phyloP scores from a whole-genome alignment of 2,888 invertebrate species.

The Acanthosoma haemorrhoidale region DNA sequence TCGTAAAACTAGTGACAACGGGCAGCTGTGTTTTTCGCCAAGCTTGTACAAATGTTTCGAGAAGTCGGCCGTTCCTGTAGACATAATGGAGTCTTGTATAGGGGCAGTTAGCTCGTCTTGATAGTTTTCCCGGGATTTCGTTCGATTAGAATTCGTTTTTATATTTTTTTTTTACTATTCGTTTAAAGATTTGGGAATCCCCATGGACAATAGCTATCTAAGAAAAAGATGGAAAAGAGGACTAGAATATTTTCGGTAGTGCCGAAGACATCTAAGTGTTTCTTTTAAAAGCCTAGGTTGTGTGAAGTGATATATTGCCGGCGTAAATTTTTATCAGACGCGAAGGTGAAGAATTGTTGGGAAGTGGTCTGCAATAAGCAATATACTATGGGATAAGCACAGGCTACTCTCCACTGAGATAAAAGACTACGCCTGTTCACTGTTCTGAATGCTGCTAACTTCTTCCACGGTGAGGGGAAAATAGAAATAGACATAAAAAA shows the following conservation, averaged over 20 bases:
- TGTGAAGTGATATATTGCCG: neutral
- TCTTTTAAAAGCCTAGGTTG: neutral
- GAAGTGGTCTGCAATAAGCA: neutral
- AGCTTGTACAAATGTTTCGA: neutral
- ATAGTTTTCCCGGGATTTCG: neutral
- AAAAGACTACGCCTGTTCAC: neutral
- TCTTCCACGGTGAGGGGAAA: neutral
- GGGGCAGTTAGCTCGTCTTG: neutral
- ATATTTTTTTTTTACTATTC: neutral
- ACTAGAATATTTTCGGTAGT: neutral
- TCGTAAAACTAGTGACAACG: neutral
- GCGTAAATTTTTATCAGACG: too few relatives aligned
- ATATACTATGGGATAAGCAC: neutral
- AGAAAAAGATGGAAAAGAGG: neutral
- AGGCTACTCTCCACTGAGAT: neutral
- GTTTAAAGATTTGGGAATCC: neutral
- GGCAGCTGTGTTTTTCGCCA: neutral
- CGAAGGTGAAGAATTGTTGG: neutral
- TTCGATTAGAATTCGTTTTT: neutral
- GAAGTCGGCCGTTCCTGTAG: neutral
- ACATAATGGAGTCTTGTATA: neutral
- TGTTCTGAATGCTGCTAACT: neutral
- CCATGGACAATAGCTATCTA: neutral
- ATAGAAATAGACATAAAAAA: neutral
- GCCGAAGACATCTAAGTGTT: neutral